Base-by-base conservation (phyloP, 2,888 invertebrate species). In the Patella ulyssiponensis region DNA sequence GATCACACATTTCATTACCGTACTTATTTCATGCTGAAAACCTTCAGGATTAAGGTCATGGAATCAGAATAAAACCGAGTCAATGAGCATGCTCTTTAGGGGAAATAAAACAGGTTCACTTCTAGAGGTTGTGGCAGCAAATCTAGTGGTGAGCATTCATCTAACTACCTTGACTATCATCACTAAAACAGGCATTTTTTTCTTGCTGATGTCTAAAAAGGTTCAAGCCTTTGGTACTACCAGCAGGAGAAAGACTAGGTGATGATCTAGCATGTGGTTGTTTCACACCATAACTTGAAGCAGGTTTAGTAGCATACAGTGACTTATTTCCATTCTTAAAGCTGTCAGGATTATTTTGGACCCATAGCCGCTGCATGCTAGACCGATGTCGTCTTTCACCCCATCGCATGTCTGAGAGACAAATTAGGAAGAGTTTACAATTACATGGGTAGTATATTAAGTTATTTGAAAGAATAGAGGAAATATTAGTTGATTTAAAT, bases 131-230 rank as follows among this genome's bases (percentile, higher is more conserved):
- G 44, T 44, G 44, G 44, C 44, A 44, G 44, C 44, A 44, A 44
- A 44, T 44, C 44, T 44, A 44, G 44, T 44, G 44, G 44, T 44
- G 44, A 9, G 44, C 44, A 44, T 44, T 44, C 44, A 44, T 44
- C 44, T 44, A 44, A 44, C 85, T 85, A 86, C 84, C 85, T 88
- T 87, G 86, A 80, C 84, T 81, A 80, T 86, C 84, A 75, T 83
- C 84, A 73, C 87, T 86, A 51, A 87, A 80, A 73, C 84, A 79
- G 56, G 82, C 80, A 52, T 88, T 82, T 78, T 86, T 85, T 75
- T 85, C 82, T 82, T 86, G 85, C 84, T 88, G 88, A 76, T 84
- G 83, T 73, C 84, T 80, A 81, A 87, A 89, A 69, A 89, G 83
- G 70, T 84, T 82, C 81, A 89, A 79, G 80, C 89, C 88, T 74